These are phyloP conservation scores for Automeris io DNA, from an alignment of 2,888 invertebrate genomes.

Conservation along the genomic window DNA sequence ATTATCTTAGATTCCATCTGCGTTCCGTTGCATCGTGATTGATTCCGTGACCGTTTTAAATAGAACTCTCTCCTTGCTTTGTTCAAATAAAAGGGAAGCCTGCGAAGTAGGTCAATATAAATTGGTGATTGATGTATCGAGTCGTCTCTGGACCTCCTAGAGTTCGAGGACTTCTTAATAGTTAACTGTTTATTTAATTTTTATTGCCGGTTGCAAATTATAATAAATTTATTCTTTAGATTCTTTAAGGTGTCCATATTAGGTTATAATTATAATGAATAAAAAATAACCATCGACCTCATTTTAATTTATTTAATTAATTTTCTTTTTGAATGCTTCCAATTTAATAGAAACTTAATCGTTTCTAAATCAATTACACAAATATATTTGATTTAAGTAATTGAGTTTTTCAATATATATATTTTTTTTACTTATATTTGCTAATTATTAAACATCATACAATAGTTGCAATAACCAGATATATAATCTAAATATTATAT, in stretches of 20 bases:
- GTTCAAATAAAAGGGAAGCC: constrained; percentile 14
- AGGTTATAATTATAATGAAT: too few species aligned
- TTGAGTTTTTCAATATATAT: too few species aligned
- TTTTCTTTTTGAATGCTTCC: too few species aligned
- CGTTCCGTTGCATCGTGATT: constrained; percentile 37
- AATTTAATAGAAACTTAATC: too few species aligned
- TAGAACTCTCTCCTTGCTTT: constrained; percentile 20
- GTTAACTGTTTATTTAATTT: constrained; percentile 63
- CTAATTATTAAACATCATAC: too few species aligned
- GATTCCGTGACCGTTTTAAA: constrained; percentile 1
- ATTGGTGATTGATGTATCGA: constrained; percentile 34
- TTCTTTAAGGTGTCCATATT: too few species aligned
- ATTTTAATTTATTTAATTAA: constrained; percentile 2
- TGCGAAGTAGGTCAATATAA: constrained; percentile 23
- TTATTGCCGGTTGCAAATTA: constrained; percentile 55
- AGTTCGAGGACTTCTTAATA: constrained; percentile 39
- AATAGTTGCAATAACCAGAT: too few species aligned
- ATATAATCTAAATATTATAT: too few species aligned
- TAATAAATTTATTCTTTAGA: constrained; percentile 33
- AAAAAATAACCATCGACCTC: too few species aligned
- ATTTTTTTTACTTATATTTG: too few species aligned
- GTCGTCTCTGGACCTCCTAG: constrained; percentile 52
- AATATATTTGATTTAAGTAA: too few species aligned
- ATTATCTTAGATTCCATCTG: constrained; percentile 52
- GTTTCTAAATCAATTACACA: too few species aligned